phyloP scores from a whole-genome alignment of 2,797 vertebrate species.

The Vipera ursinii region DNA sequence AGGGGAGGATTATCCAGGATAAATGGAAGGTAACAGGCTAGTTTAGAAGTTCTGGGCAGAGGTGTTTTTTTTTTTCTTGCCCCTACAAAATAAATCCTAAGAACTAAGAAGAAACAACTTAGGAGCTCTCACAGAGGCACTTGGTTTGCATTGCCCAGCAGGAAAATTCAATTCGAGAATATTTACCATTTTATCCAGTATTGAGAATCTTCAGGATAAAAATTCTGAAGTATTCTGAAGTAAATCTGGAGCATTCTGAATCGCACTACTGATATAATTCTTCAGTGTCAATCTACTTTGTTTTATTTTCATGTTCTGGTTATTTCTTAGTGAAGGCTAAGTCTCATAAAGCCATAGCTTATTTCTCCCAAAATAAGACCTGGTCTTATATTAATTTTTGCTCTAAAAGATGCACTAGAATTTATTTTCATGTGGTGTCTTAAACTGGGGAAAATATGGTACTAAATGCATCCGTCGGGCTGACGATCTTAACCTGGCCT shows the following conservation, averaged over 20 bases:
- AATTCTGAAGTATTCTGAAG: background rate
- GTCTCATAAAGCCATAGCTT: background rate
- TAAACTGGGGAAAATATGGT: no score
- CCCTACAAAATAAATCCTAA: background rate
- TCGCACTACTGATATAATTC: background rate
- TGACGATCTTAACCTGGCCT: no score
- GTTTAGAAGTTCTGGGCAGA: background rate
- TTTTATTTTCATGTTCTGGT: background rate
- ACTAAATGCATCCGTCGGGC: no score
- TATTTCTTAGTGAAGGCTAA: background rate
- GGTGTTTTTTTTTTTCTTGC: background rate
- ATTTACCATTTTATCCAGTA: background rate
- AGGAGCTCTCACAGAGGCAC: background rate
- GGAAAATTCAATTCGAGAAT: background rate
- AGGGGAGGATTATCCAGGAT: background rate
- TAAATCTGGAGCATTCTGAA: background rate
- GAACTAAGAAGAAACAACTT: background rate
- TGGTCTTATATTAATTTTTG: no score
- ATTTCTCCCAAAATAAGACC: no score
- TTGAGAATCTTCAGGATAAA: background rate
- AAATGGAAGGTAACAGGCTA: background rate
- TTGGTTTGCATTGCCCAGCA: background rate
- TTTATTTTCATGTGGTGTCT: no score
- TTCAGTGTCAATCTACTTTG: background rate
- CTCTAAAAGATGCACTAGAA: no score